phyloP scores from a whole-genome alignment of 1,140 invertebrate species.

The Drosophila sulfurigaster region DNA sequence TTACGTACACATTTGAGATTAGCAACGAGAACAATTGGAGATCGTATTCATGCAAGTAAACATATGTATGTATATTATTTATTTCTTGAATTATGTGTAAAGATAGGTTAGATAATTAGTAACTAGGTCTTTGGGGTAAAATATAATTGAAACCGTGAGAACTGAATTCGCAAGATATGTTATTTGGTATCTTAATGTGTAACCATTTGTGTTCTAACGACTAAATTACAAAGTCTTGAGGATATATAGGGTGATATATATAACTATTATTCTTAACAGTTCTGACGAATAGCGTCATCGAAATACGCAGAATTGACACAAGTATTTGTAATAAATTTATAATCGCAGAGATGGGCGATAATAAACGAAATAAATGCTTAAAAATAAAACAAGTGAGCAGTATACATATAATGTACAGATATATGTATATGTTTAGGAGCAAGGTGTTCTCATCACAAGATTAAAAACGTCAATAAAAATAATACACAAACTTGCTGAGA shows the following conservation, averaged over 20 bases:
- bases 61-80: background rate
- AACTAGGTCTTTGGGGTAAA: background rate
- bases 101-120: constrained; percentile 13
- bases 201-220: background rate
- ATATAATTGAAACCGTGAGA: constrained; percentile 9
- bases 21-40: background rate
- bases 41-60: too few relatives aligned
- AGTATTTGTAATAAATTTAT: constrained; percentile 45
- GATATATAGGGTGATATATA: background rate
- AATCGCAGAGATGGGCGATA: constrained; percentile 34
- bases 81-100: background rate
- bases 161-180: background rate
- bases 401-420: constrained; percentile 6
- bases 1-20: background rate
- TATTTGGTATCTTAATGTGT: background rate
- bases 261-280: background rate
- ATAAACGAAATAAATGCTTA: constrained; percentile 50
- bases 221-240: background rate
- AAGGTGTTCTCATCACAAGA: constrained; percentile 6
- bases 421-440: background rate
- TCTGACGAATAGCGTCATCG: constrained; percentile 13
- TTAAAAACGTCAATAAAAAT: constrained; percentile 5
- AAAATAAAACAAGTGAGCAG: constrained; percentile 48
- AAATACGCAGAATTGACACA: constrained; percentile 22
- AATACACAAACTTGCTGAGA: background rate